Evolutionary conservation across 2,888 invertebrate species (phyloP).

Genomic region (Philereme vetulata): DNA sequence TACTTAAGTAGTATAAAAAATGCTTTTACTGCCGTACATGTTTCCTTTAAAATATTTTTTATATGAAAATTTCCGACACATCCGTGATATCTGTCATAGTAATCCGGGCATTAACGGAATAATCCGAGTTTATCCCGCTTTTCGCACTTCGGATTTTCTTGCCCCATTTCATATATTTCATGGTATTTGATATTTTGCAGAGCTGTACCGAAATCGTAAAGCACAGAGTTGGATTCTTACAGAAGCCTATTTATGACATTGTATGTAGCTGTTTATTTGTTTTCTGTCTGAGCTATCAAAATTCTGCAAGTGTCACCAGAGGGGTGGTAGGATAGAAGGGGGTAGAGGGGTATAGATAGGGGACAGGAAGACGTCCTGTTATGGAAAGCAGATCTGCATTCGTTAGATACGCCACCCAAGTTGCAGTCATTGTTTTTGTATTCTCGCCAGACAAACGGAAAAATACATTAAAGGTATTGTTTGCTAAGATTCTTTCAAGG

Average conservation of each 20-base stretch:
- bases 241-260: not conserved
- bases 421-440: conserved; percentile 15
- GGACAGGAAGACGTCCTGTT: conserved; percentile 63
- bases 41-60: conserved; percentile 6
- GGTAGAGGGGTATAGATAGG: conserved; percentile 42
- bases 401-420: conserved; percentile 66
- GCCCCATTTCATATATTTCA: conserved; percentile 1
- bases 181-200: not conserved
- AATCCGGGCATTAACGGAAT: conserved; percentile 29
- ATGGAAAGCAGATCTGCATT: conserved; percentile 64
- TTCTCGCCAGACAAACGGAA: conserved; percentile 1
- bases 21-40: not conserved
- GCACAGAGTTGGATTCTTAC: not conserved
- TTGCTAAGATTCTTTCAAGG: not conserved
- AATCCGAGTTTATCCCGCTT: conserved; percentile 28
- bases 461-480: not conserved
- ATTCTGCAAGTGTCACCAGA: conserved; percentile 67
- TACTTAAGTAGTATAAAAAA: not conserved
- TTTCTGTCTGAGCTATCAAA: conserved; percentile 60
- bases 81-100: conserved; percentile 22
- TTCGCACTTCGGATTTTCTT: conserved; percentile 23
- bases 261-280: conserved; percentile 39
- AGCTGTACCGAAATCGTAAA: not conserved
- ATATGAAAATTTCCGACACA: conserved; percentile 20
- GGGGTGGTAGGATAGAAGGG: conserved; percentile 37